Base-by-base conservation (phyloP, 2,888 invertebrate genomes). In the Mystacides longicornis region DNA sequence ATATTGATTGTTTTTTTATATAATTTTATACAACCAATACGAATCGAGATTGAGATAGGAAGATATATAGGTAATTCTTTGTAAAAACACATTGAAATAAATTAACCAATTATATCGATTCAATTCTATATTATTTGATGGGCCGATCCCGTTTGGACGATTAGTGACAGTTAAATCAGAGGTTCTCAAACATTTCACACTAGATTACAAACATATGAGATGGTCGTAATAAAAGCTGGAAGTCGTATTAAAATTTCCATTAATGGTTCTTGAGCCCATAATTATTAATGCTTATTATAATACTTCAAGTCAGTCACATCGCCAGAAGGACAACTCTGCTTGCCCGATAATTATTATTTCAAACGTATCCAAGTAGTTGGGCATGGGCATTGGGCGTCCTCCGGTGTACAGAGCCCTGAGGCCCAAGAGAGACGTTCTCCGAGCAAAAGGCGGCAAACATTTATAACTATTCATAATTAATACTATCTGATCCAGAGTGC, bases 361-460 rank as follows among this genome's bases (percentile, higher is more conserved):
- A 37, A 16, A n/a, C 14, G 27, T 37, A 14, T 4, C 16, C 37
- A 37, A n/a, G 37, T 16, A n/a, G n/a, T 37, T 37, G 14, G 37
- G 37, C 16, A 14, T 4, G 14, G 37, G 14, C 14, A 7, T 3
- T 37, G 16, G 37, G 14, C 14, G 14, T 3, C 16, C 37, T n/a
- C 14, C 14, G 37, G 37, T 37, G 4, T n/a, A 14, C 16, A 37
- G 37, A 16, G 37, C 37, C 37, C 37, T 3, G 37, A 11, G 37
- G 37, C 37, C n/a, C 37, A 37, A 37, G 37, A 37, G 37, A 37
- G 37, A 37, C n/a, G n/a, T n/a, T 37, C 37, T 37, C 14, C 14
- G 14, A 37, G 37, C 37, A 16, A 37, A 37, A 37, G 37, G 37
- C 37, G 37, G 37, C 37, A 37, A 37, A 37, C 37, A 37, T 37